phyloP scores from a whole-genome alignment of 2,797 vertebrate species.

The Limnodromus scolopaceus region DNA sequence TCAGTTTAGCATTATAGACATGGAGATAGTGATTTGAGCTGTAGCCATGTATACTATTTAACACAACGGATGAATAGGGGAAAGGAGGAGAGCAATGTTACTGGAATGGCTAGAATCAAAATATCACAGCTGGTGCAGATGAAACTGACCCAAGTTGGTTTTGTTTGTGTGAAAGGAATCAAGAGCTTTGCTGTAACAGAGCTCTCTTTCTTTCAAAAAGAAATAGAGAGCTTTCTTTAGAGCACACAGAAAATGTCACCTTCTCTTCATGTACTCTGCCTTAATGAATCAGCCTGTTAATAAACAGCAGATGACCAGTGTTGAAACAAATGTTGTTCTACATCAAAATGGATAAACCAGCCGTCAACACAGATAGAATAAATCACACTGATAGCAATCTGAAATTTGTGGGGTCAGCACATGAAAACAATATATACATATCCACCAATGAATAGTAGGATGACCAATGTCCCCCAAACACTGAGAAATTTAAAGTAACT shows the following conservation, averaged over 20 bases:
- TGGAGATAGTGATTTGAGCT: not conserved
- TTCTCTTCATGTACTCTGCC: not conserved
- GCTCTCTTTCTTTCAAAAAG: not conserved
- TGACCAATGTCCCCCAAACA: not conserved
- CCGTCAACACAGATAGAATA: not conserved
- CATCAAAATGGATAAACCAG: not conserved
- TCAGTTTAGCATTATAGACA: not conserved
- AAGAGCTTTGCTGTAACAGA: fast-evolving
- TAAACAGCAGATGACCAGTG: not conserved
- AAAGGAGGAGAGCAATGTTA: not conserved
- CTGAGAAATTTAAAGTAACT: not conserved
- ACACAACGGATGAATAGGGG: not conserved
- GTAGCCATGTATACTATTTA: not conserved
- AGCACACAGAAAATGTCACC: not conserved
- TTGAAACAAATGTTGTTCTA: not conserved
- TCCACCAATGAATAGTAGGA: not conserved
- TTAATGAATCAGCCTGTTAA: not conserved
- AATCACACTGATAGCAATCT: not conserved
- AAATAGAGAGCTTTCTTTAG: not conserved
- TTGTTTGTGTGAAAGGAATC: not conserved
- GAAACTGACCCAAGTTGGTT: not conserved
- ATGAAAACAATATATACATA: not conserved
- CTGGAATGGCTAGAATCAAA: not conserved
- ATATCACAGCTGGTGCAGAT: not conserved
- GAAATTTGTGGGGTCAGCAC: not conserved